Evolutionary conservation across 2,888 invertebrate species (phyloP), one percentile per base, ranked within the genome.

Genomic region (Morpho helenor): DNA sequence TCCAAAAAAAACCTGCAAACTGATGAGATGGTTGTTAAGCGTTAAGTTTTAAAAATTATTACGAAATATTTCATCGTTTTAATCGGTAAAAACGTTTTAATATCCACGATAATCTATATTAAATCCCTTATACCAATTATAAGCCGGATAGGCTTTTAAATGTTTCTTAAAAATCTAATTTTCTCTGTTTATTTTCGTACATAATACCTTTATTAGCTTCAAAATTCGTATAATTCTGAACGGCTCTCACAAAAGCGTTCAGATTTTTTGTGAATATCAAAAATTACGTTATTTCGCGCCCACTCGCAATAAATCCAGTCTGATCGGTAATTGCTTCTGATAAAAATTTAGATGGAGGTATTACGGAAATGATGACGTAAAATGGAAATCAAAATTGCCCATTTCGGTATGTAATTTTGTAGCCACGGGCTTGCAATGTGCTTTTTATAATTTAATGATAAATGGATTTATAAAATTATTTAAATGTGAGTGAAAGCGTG

Each of bases 311-410:
- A 59, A 67, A 62, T 64, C 63, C 51, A 58, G 45, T 55, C 57
- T 72, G 70, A 74, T 75, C 69, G 66, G 70, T 75, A 72, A 77
- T 79, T 74, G 74, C 71, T 70, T 70, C 69, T 63, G 71, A 79
- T 77, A 75, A 70, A 76, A 77, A 78, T 80, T 77, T 77, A 78
- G 76, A 80, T 79, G 72, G 68, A 72, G 62, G 67, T 70, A 75
- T 80, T 75, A 76, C 72, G 70, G 75, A 74, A 76, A 76, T 69
- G 73, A 71, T 76, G 73, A 76, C 68, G 65, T 66, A 68, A 66
- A 76, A 76, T 77, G 72, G 74, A 77, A 78, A 75, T 73, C 68
- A 70, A 73, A 77, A 80, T 80, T 76, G 76, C 68, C 74, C 71
- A 72, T 77, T 76, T 72, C 63, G 68, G 66, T 61, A 50, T 61